Conservation (phyloP, 2,888 invertebrate genomes). For the Bimastos eiseni region DNA sequence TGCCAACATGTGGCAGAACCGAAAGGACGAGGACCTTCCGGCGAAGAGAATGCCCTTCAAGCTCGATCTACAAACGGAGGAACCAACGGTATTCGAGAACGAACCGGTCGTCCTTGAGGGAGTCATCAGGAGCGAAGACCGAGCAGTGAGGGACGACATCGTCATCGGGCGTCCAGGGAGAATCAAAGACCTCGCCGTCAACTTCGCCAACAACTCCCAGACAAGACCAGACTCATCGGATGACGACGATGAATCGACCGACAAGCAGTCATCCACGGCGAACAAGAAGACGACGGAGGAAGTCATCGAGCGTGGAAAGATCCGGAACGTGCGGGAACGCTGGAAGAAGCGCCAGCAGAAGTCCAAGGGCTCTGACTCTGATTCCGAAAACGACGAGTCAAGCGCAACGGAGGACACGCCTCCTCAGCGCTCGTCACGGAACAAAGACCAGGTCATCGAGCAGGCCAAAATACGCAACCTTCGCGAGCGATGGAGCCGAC, state of each 20-base stretch:
- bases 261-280: not conserved
- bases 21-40: not conserved
- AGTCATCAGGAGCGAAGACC: conserved; percentile 18
- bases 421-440: not conserved
- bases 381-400: not conserved
- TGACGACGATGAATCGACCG: not conserved
- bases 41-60: conserved; percentile 24
- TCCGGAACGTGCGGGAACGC: conserved; percentile 7
- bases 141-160: not conserved
- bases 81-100: conserved; percentile 19
- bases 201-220: not conserved
- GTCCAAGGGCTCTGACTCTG: not conserved
- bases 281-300: not conserved
- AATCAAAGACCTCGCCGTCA: conserved; percentile 8
- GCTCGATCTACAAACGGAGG: conserved; percentile 19
- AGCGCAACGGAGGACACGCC: not conserved
- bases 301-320: conserved; percentile 9
- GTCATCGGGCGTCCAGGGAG: not conserved
- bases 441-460: not conserved
- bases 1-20: conserved; percentile 26
- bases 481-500: not conserved
- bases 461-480: not conserved
- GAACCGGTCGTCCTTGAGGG: conserved; percentile 27
- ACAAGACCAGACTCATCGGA: not conserved
- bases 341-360: conserved; percentile 21